Evolutionary conservation across 2,797 vertebrate genomes (phyloP), one percentile per base, ranked within the genome.

Genomic region (Euphonia xanthogaster): DNA sequence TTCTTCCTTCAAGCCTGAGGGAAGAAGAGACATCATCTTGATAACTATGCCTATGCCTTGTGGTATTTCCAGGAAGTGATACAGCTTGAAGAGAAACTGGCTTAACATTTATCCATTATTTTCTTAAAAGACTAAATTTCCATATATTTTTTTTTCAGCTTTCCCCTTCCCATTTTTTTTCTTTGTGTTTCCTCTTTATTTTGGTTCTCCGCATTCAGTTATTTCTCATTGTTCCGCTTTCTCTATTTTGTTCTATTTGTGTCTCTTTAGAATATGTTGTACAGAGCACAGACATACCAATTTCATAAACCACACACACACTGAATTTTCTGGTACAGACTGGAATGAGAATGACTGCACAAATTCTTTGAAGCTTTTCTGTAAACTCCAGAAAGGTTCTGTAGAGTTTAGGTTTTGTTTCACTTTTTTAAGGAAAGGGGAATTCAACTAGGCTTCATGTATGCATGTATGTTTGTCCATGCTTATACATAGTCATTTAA

Each of bases 51-150:
- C 23, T 75, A 14, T 67, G 54, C 31, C 48, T 96, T 94, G 35
- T 65, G 53, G 51, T 55, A 78, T 87, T 96, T 95, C 44, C 48
- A 88, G 76, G 45, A 88, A 94, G 63, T 70, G 21, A 78, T 86
- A 58, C 18, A 86, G 47, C 50, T 88, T 77, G 55, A 90, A 85
- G 57, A 91, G 33, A 89, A 83, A 94, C 9, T 67, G 28, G 27
- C 44, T 85, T 21, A 88, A n/a, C 7, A 19, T 8, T 90, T 75
- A 96, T 51, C 42, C 47, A 93, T 74, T 37, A 86, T 75, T 79
- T 93, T 78, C 35, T 66, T 66, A 80, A 94, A 68, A 91, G 53
- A 28, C 28, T 81, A 61, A 66, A 65, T 86, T 86, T 66, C 51
- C 47, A 37, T 33, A 7, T 37, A 9, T 9, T 44, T 12, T 61